Evolutionary conservation across 2,797 vertebrate species (phyloP), one percentile per base, ranked within the genome.

Genomic region (Emydoidea blandingii): DNA sequence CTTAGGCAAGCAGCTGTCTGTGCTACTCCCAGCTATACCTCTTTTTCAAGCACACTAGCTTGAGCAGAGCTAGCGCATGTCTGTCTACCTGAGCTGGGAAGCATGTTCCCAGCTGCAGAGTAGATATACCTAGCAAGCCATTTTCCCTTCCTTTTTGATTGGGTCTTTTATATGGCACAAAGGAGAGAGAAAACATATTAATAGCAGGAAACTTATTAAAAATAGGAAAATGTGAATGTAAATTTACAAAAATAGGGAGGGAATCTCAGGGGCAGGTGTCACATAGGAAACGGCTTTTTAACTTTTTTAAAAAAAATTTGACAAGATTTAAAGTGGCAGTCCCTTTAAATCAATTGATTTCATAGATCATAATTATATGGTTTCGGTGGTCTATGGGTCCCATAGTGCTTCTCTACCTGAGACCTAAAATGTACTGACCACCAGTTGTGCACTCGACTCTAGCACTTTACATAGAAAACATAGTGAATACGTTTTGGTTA

Each of bases 271-370:
- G 25, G 12, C 29, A 87, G 19, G 18, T 0, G 84, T 90, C 68
- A 44, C 78, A 5, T 79, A 6, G 34, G 19, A 86, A 89, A 15
- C 31, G 4, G 14, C 9, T 88, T 92, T 92, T 85, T 1, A 4
- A 83, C 59, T 1, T 1, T 80, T 93, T 59, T 86, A 49, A 25
- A 52, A 85, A 47, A 85, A 91, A 50, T 54, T n/a, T 15, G 0
- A 3, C 65, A 79, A 31, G 14, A 83, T 25, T 87, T 78, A 49
- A 47, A 78, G 44, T 78, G 68, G 27, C 74, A 31, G 12, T 49
- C 44, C 44, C 25, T 47, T 78, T 62, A 81, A 91, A 81, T 65
- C 16, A 62, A 27, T 96, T 90, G 41, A 87, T 94, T 91, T 53
- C 9, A 19, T 41, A 83, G 37, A 2, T 76, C 37, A 92, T 92